Base-by-base conservation (phyloP, 2,797 vertebrate genomes). In the Furcifer pardalis region DNA sequence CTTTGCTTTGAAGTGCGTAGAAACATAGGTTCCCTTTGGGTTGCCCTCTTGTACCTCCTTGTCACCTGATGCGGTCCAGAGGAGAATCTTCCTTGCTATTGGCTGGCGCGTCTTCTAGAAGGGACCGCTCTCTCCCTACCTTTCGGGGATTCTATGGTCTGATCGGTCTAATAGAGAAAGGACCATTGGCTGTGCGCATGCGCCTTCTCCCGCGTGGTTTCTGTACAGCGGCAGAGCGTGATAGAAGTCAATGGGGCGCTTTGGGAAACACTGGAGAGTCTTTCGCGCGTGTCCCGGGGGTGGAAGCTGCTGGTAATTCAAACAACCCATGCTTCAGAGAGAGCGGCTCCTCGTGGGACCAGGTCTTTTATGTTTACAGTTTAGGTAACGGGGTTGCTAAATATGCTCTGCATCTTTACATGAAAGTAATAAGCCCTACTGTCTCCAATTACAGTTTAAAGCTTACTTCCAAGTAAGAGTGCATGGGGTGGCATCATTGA, bases 41-140 rank as follows among this genome's bases (percentile, higher is more conserved):
- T 19, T 27, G 6, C 44, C 25, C 9, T 59, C 9, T 13, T 12
- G 9, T 7, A 59, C 21, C 2, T 35, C 35, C 13, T 37, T 40
- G 56, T 77, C 56, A 0, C 0, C 27, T 0, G 0, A 0, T 7
- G 1, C 6, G 66, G 27, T 68, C 65, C 32, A 68, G 23, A 35
- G 13, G 5, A 30, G 12, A 2, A 13, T 27, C 4, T 9, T 13
- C 19, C 2, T 40, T 37, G 17, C 49, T 8, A 75, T 66, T 85
- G 84, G 84, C 9, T 30, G 66, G 17, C 56, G 42, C 19, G 69
- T 42, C 37, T 32, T 42, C 37, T 32, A 7, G 13, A 73, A 12
- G 27, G 71, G 0, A 15, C 19, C 27, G 12, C 27, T 42, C 44
- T 46, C 46, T 40, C 4, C 1, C 15, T 5, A 4, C 19, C 7